Evolutionary conservation across 1,140 invertebrate genomes (phyloP), one percentile per base, ranked within the genome.

Genomic region (Dufourea novaeangliae): DNA sequence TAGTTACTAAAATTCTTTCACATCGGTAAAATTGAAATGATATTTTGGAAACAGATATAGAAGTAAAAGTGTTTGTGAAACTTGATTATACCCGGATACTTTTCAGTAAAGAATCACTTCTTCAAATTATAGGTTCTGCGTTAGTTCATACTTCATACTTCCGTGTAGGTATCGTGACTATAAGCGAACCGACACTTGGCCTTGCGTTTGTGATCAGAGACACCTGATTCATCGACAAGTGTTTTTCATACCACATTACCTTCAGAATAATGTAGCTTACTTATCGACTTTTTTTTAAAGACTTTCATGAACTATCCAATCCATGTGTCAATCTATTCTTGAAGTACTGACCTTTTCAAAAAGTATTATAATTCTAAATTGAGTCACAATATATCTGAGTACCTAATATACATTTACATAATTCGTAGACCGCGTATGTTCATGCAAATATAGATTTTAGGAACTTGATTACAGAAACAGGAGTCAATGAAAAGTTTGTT

Each of bases 91-190:
- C n/a, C n/a, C 8, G 17, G 14, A 44, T 62, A 71, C 39, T 27
- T 62, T 52, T 46, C 12, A 14, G 29, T 12, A 20, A 37, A 63
- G 41, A 37, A 50, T 63, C 32, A 61, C 46, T 62, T 72, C 41
- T n/a, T 63, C 10, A 62, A 72, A 72, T 62, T 25, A 63, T 37
- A 72, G 39, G 69, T 62, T 61, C 14, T 1, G 12, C 39, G 41
- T 63, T 72, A 27, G n/a, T 50, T 63, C n/a, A 14, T 72, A 27
- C 29, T 50, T 63, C n/a, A 14, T 72, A 62, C 56, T 62, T 72
- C 70, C 41, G 39, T 50, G 14, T 71, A 14, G 46, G n/a, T 50
- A 27, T 29, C 29, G 1, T 2, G 17, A 8, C 44, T 71, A 72
- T 32, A 63, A 32, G 12, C 39, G 0, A 32, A 34, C 20, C 34